Conservation (phyloP, 1,140 invertebrate genomes). For the Trichoplusia ni region DNA sequence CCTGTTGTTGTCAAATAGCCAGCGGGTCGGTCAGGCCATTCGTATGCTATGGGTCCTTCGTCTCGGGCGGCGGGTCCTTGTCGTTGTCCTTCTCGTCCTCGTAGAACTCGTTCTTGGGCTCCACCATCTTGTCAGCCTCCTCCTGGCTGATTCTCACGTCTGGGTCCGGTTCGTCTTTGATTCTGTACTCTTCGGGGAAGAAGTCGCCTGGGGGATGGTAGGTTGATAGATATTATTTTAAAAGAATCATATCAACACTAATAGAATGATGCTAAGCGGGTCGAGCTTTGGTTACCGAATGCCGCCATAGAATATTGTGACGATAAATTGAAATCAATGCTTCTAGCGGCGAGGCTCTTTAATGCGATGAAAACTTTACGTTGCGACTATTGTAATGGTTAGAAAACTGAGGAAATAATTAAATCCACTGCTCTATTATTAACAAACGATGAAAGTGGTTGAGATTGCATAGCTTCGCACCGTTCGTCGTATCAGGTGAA, state of each 20-base stretch:
- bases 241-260: neutral
- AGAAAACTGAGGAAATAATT: too few relatives aligned
- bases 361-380: too few relatives aligned
- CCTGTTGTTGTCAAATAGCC: constrained; percentile 55
- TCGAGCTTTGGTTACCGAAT: too few relatives aligned
- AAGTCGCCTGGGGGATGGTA: constrained; percentile 80
- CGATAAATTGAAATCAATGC: too few relatives aligned
- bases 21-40: constrained; percentile 46
- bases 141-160: constrained; percentile 90
- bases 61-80: constrained; percentile 75
- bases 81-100: constrained; percentile 93
- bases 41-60: constrained; percentile 69
- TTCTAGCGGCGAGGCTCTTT: too few relatives aligned
- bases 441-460: too few relatives aligned
- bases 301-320: too few relatives aligned
- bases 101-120: constrained; percentile 96
- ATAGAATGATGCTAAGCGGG: neutral
- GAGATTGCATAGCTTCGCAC: too few relatives aligned
- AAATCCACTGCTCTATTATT: too few relatives aligned
- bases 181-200: constrained; percentile 85
- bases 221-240: too few relatives aligned
- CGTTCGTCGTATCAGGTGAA: too few relatives aligned
- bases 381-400: too few relatives aligned
- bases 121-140: constrained; percentile 92
- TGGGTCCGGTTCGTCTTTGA: constrained; percentile 90